These are phyloP conservation scores for Scomber scombrus DNA, from an alignment of 2,113 vertebrate genomes.

Conservation along the genomic window DNA sequence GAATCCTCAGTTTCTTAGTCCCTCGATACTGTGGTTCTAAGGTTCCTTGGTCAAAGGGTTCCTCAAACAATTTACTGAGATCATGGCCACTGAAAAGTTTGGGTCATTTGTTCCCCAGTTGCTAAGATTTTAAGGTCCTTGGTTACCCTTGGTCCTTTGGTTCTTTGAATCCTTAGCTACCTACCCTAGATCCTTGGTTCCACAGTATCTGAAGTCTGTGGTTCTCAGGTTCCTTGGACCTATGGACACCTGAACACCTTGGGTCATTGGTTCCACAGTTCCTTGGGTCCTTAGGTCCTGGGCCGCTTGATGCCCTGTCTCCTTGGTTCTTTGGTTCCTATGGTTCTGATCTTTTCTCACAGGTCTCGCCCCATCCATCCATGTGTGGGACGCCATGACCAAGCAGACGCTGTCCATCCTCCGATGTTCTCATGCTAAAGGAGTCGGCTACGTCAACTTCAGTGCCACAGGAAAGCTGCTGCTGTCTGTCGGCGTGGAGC, in stretches of 20 bases:
- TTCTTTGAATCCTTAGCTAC: not conserved
- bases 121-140: not conserved
- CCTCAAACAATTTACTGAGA: not conserved
- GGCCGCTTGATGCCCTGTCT: not conserved
- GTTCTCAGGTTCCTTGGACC: not conserved
- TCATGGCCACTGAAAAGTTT: not conserved
- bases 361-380: conserved; percentile 95
- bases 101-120: not conserved
- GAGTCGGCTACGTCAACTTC: conserved; percentile 94
- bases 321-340: conserved; percentile 18
- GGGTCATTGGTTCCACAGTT: not conserved
- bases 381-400: conserved; percentile 96
- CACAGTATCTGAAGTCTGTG: not conserved
- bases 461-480: conserved; percentile 97
- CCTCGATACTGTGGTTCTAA: not conserved
- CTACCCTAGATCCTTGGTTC: not conserved
- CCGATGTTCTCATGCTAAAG: conserved; percentile 93
- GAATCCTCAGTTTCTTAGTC: not conserved
- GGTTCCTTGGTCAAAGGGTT: not conserved
- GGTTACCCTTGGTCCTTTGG: not conserved
- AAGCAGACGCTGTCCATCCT: conserved; percentile 97
- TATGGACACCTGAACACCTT: not conserved
- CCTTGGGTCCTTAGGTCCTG: not conserved
- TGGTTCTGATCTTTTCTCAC: not conserved
- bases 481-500: conserved; percentile 94